Base-by-base conservation (phyloP, 1,140 invertebrate species). In the Pachypsylla venusta region DNA sequence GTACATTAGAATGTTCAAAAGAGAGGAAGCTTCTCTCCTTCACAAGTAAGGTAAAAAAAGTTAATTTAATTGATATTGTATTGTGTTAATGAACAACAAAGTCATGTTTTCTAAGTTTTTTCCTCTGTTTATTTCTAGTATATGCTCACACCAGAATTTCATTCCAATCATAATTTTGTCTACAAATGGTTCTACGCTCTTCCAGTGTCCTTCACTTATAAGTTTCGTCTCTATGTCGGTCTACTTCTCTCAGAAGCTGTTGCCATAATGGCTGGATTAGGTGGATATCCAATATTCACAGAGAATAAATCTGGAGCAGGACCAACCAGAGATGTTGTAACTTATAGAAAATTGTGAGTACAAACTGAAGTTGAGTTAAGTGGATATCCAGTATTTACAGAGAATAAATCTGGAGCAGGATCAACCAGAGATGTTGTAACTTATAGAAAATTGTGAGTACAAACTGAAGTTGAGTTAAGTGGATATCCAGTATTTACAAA, bases 361-460 rank as follows among this genome's bases (percentile, higher is more conserved):
- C n/a, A n/a, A n/a, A n/a, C n/a, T n/a, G n/a, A n/a, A n/a, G 82
- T 86, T 19, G 91, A 90, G 0, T 73, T 97, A 2, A 94, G 94
- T 7, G 88, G 87, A 2, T 98, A 97, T 74, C 94, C 93, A 0
- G 74, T 74, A 0, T 72, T 74, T 14, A 77, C 80, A 1, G 76
- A 81, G 56, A 78, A 87, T 14, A 78, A 78, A 64, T 77, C 87
- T 63, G 93, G 93, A 3, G 73, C 81, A 64, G 93, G 93, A 12
- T 93, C 93, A 1, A 64, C 67, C 7, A 62, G 19, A 14, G 60
- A 67, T 56, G 58, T 64, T 56, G 28, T 60, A 7, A 22, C 25
- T 35, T 58, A 64, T 20, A 30, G 56, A 19, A 61, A 19, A 42
- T 39, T 61, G 64, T 65, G 53, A 61, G n/a, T n/a, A n/a, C n/a